Conservation (phyloP, 2,797 vertebrate species). For the Myripristis jacobus region DNA sequence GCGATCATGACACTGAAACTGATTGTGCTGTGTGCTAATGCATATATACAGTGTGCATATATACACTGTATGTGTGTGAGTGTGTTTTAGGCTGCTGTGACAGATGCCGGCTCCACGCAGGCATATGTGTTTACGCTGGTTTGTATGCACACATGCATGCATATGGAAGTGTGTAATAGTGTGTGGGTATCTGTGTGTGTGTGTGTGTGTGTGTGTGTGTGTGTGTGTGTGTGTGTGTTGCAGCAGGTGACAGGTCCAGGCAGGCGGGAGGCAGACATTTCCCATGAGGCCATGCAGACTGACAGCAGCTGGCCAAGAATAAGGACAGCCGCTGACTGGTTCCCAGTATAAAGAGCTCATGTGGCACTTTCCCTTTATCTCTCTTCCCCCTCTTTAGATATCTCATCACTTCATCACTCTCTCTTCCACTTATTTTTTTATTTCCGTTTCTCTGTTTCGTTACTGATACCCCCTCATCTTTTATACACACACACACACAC, state of each 20-base stretch:
- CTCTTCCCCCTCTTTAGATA: slow-evolving; percentile 8
- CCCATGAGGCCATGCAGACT: slow-evolving; percentile 72
- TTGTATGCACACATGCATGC: slow-evolving; percentile 12
- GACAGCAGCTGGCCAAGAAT: slow-evolving; percentile 74
- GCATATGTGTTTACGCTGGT: not conserved
- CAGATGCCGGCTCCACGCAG: not conserved
- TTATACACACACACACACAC: not conserved
- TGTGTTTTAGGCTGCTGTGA: slow-evolving; percentile 4
- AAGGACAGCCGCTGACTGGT: slow-evolving; percentile 67
- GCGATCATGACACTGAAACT: slow-evolving; percentile 54
- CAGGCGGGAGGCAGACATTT: slow-evolving; percentile 72
- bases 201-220: too few species aligned
- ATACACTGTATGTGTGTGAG: not conserved
- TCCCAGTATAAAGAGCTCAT: slow-evolving; percentile 56
- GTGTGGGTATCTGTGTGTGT: too few species aligned
- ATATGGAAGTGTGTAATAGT: slow-evolving; percentile 20
- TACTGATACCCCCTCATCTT: slow-evolving; percentile 10
- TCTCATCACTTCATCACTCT: slow-evolving; percentile 14
- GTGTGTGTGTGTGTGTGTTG: slow-evolving; percentile 40
- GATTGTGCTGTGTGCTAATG: slow-evolving; percentile 26
- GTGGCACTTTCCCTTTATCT: slow-evolving; percentile 27
- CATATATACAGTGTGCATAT: not conserved
- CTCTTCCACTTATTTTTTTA: slow-evolving; percentile 5
- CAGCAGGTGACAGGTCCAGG: slow-evolving; percentile 79
- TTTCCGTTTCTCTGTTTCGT: slow-evolving; percentile 9